phyloP scores from a whole-genome alignment of 2,888 invertebrate species.

The Antheraea yamamai region DNA sequence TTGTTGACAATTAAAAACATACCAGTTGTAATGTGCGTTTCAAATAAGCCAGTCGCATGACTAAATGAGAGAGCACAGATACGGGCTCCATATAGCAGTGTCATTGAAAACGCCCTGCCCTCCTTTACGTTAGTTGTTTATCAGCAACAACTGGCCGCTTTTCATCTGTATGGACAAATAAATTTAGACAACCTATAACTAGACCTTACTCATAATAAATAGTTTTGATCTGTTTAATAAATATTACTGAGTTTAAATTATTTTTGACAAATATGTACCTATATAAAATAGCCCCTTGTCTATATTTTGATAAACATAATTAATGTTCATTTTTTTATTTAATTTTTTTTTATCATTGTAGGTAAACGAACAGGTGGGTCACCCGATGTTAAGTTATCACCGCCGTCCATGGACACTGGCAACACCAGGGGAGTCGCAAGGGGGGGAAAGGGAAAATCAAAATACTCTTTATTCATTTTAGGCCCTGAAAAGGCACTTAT shows the following conservation, averaged over 20 bases:
- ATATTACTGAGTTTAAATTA: not conserved
- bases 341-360: too few relatives aligned
- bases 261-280: not conserved
- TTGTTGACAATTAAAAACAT: not conserved
- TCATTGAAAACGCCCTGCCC: constrained; percentile 74
- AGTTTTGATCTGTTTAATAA: constrained; percentile 41
- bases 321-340: too few relatives aligned
- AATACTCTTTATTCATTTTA: too few relatives aligned
- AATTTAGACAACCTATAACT: constrained; percentile 55
- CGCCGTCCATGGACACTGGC: too few relatives aligned
- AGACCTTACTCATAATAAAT: constrained; percentile 29
- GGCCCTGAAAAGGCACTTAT: too few relatives aligned
- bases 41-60: not conserved
- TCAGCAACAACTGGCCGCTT: constrained; percentile 50
- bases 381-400: too few relatives aligned
- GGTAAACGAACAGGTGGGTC: too few relatives aligned
- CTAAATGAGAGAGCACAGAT: constrained; percentile 39
- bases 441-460: too few relatives aligned
- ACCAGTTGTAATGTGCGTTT: not conserved
- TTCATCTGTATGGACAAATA: constrained; percentile 68
- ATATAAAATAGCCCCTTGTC: too few relatives aligned
- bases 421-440: too few relatives aligned
- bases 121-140: constrained; percentile 46
- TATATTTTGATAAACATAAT: too few relatives aligned
- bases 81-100: constrained; percentile 47